Conservation (phyloP, 2,888 invertebrate genomes). For the Himalopsyche anomala region DNA sequence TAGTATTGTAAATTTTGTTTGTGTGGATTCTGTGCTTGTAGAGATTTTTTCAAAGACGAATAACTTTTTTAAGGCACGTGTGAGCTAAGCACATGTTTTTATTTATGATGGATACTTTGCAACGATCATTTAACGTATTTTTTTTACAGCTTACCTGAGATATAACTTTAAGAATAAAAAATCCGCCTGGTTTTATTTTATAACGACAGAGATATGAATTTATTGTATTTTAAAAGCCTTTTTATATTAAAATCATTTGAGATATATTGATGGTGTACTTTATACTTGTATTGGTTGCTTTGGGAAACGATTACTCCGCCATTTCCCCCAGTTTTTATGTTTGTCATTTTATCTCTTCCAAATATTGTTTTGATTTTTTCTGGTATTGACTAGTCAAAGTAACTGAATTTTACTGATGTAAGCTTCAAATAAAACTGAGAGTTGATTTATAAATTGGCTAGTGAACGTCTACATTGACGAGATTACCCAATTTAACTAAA, state of each 20-base stretch:
- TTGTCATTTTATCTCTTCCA: too few relatives aligned
- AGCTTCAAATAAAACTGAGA: too few relatives aligned
- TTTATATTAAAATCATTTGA: neutral
- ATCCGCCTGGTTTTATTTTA: neutral
- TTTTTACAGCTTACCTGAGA: neutral
- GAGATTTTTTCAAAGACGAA: slow-evolving; percentile 6
- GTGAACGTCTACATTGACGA: too few relatives aligned
- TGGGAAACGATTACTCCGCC: too few relatives aligned
- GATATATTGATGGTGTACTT: too few relatives aligned
- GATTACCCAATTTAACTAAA: too few relatives aligned
- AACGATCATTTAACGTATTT: neutral
- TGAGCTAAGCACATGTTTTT: slow-evolving; percentile 27
- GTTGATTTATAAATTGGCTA: too few relatives aligned
- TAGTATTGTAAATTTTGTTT: neutral
- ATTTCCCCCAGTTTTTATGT: too few relatives aligned
- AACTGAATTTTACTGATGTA: too few relatives aligned
- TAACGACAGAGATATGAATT: neutral
- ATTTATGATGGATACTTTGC: neutral
- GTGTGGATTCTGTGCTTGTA: neutral
- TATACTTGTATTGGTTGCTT: too few relatives aligned
- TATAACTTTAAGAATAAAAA: neutral
- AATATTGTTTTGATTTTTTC: too few relatives aligned
- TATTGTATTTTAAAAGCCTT: neutral
- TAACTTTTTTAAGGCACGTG: slow-evolving; percentile 18
- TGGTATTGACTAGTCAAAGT: too few relatives aligned